Conservation (phyloP, 2,113 vertebrate genomes). For the Rhineura floridana region DNA sequence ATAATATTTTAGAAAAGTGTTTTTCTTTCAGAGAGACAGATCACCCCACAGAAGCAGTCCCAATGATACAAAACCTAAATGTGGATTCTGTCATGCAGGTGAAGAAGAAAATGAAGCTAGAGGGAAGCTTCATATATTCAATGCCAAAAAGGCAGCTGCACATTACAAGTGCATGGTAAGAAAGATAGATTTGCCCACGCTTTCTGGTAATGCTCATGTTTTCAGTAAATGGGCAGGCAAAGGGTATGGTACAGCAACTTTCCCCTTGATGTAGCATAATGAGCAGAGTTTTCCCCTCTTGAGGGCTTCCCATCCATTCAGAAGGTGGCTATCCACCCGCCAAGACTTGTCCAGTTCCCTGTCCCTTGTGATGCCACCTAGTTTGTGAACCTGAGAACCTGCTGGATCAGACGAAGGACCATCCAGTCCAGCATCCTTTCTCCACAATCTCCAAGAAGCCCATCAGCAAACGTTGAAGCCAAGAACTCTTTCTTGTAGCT, state of each 20-base stretch:
- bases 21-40: slow-evolving; percentile 88
- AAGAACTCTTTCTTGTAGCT: not conserved
- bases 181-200: slow-evolving; percentile 1
- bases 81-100: slow-evolving; percentile 97
- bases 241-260: not conserved
- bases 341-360: not conserved
- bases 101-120: slow-evolving; percentile 96
- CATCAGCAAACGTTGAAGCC: no score
- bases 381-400: not conserved
- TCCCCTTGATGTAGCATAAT: no score
- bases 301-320: not conserved
- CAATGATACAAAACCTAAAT: slow-evolving; percentile 92
- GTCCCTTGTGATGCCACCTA: not conserved
- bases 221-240: not conserved
- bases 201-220: not conserved
- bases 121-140: slow-evolving; percentile 94
- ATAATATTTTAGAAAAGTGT: slow-evolving; percentile 69
- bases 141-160: slow-evolving; percentile 97
- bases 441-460: not conserved
- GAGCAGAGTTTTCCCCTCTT: not conserved
- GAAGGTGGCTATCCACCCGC: not conserved
- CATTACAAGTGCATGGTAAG: slow-evolving; percentile 99
- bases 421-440: not conserved
- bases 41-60: slow-evolving; percentile 94
- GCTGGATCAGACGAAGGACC: not conserved